A percentile compares a stretch with the other conserved stretches of the same genome.
Evolutionary conservation across 2,888 invertebrate species (phyloP).

Genomic region (Caenorhabditis parvicauda): DNA sequence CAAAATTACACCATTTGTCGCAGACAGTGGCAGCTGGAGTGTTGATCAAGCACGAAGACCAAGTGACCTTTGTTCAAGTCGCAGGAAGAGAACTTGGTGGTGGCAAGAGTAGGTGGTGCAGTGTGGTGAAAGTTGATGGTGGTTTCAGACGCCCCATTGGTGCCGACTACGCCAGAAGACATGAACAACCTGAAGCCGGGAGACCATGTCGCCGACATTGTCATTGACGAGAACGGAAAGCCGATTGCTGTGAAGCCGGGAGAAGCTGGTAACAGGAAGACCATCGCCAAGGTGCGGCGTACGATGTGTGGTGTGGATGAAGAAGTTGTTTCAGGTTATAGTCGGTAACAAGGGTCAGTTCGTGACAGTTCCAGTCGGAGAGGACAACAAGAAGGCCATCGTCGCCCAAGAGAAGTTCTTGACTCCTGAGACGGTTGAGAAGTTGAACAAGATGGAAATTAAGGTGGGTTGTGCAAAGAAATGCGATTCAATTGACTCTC

Average conservation of each 20-base stretch:
- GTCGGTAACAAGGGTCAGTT: conserved; percentile 19
- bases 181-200: conserved; percentile 14
- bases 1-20: no score
- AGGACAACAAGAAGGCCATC: conserved; percentile 2
- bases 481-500: no score
- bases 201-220: conserved; percentile 17
- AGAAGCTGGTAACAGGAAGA: conserved; percentile 13
- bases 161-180: conserved; percentile 16
- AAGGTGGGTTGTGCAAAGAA: no score
- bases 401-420: conserved; percentile 10
- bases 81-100: conserved; percentile 19
- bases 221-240: conserved; percentile 13
- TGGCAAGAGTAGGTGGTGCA: no score
- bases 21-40: conserved; percentile 18
- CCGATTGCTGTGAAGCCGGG: conserved; percentile 17
- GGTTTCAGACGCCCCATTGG: conserved; percentile 10
- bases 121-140: not conserved
- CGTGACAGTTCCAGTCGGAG: conserved; percentile 21
- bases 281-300: not conserved
- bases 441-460: conserved; percentile 11
- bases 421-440: conserved; percentile 9
- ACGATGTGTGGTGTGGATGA: no score
- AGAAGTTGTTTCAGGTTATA: conserved; percentile 8
- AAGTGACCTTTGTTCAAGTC: conserved; percentile 20
- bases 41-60: conserved; percentile 8